Evolutionary conservation across 2,888 invertebrate species (phyloP), one percentile per base, ranked within the genome.

Genomic region (Alsophila aescularia): DNA sequence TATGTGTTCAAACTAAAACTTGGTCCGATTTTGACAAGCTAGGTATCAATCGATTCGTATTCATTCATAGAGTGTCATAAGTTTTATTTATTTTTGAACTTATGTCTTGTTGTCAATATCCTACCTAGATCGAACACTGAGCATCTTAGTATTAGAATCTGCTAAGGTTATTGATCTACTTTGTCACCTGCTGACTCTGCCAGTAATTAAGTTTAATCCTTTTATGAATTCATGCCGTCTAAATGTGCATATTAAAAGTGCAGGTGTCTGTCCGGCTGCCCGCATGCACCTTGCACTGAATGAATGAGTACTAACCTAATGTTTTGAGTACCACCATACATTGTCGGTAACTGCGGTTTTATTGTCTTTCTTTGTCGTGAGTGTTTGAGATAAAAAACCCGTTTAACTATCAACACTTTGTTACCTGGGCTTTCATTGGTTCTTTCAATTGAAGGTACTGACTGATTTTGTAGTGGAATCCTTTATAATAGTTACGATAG

Each of bases 211-310:
- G 45, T 45, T 47, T 41, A 41, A 34, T 29, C 32, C 10, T 15
- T 34, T 10, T 49, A 62, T 61, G 53, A 52, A 63, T 62, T 55
- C 67, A 27, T 32, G 40, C 27, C 52, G 42, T 41, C 24, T 43
- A 15, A n/a, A 34, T 36, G 41, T 48, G 8, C 45, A 64, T 54
- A 58, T 42, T 64, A 57, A 53, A 57, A 51, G 49, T 44, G 67
- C 67, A 70, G 67, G 65, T 69, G 68, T 64, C 52, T 52, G 59
- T 45, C 60, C 29, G 54, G 51, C 58, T 50, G 60, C 67, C 63
- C 66, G 65, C 50, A 63, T 68, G 58, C 69, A 70, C 68, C 69
- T 70, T 70, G 69, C 62, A 41, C 41, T 40, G 42, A 61, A 57
- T 57, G 42, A 43, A 50, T 63, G 52, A 24, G 24, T 24, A 59